Evolutionary conservation across 2,113 vertebrate genomes (phyloP).

Genomic region (Corythoichthys intestinalis): DNA sequence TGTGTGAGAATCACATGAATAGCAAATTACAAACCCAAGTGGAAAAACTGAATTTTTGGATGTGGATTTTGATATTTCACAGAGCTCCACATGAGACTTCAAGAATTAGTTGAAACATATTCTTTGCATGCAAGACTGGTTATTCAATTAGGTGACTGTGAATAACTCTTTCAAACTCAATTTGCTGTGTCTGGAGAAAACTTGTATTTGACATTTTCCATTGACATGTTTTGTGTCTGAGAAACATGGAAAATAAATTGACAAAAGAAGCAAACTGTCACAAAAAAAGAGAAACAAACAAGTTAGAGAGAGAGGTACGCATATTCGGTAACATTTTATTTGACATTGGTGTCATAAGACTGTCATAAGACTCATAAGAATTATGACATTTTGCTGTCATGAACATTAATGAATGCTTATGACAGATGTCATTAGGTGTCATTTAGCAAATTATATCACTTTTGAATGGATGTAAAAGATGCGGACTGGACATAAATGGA

Average conservation of each 20-base stretch:
- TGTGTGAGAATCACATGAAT: conserved; percentile 6
- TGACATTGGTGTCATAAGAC: too few relatives aligned
- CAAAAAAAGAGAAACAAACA: too few relatives aligned
- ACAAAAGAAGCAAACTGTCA: not conserved
- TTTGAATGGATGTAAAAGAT: too few relatives aligned
- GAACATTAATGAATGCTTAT: too few relatives aligned
- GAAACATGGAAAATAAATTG: not conserved
- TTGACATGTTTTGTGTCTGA: not conserved
- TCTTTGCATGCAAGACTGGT: conserved; percentile 6
- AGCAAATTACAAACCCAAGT: conserved; percentile 4
- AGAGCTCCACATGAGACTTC: conserved; percentile 2
- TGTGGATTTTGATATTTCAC: conserved; percentile 26
- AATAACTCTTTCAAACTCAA: not conserved
- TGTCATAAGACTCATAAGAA: too few relatives aligned
- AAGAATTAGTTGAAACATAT: conserved; percentile 1
- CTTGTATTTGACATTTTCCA: not conserved
- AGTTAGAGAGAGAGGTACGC: too few relatives aligned
- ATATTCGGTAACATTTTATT: too few relatives aligned
- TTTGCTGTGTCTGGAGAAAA: not conserved
- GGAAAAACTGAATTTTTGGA: conserved; percentile 8
- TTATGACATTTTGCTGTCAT: too few relatives aligned
- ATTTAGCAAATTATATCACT: too few relatives aligned
- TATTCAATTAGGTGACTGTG: conserved; percentile 3
- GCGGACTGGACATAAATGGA: too few relatives aligned
- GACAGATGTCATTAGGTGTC: too few relatives aligned